phyloP scores from a whole-genome alignment of 2,113 vertebrate species.

The Platichthys flesus region DNA sequence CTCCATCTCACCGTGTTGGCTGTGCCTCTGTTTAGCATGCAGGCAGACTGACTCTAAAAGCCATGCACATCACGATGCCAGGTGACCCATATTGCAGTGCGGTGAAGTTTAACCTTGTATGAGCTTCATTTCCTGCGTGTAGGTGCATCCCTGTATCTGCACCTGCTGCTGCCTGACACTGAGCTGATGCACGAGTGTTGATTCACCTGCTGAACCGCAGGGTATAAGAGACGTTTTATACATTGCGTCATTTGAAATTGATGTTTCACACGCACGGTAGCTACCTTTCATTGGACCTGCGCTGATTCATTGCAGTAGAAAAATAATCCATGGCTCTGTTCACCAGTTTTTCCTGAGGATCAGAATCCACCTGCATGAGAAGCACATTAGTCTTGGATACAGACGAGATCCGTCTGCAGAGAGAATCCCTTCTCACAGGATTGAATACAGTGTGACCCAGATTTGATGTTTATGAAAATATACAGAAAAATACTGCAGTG shows the following conservation, averaged over 20 bases:
- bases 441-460: not conserved
- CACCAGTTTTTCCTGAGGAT: not conserved
- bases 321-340: too few species aligned
- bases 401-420: not conserved
- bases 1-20: not conserved
- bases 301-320: too few species aligned
- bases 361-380: not conserved
- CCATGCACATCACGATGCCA: conserved; percentile 31
- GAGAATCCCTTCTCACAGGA: conserved; percentile 4
- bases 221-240: too few species aligned
- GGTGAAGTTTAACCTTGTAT: conserved; percentile 24
- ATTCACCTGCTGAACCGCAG: too few species aligned
- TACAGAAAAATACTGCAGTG: conserved; percentile 1
- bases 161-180: too few species aligned
- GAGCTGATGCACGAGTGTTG: too few species aligned
- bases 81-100: conserved; percentile 49
- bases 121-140: conserved; percentile 1
- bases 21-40: conserved; percentile 37
- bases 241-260: not conserved
- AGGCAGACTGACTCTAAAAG: conserved; percentile 27
- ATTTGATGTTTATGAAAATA: conserved; percentile 19
- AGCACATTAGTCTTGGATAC: too few species aligned
- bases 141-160: not conserved
- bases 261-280: too few species aligned
- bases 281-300: too few species aligned